Base-by-base conservation (phyloP, 1,140 invertebrate genomes). In the Vollenhovia emeryi region DNA sequence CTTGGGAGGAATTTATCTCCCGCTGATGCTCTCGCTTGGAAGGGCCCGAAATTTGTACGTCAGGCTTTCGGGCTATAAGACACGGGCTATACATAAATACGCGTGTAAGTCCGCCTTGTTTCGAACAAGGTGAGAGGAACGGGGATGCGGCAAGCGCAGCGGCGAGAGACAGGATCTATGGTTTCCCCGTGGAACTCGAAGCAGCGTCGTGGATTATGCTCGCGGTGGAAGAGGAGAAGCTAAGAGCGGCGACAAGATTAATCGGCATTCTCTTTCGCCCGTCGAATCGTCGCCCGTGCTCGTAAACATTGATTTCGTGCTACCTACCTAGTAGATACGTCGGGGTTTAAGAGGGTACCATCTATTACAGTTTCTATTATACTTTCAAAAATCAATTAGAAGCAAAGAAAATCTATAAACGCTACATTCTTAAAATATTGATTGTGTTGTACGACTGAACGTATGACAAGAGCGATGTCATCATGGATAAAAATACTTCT, bases 61-160 rank as follows among this genome's bases (percentile, higher is more conserved):
- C 78, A 52, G 50, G 11, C 64, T 82, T 69, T 82, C 36, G 66
- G 24, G 24, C n/a, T 45, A 71, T 82, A 82, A 82, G 91, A 89
- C 85, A 84, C 86, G 79, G 79, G 87, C 64, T 88, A 87, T 86
- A 84, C 71, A 87, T 87, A 88, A 91, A 91, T 87, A 66, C 82
- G 86, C 82, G 69, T 86, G 83, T 86, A 89, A 88, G 82, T 87
- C 86, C 84, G 33, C 76, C 88, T 87, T 66, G 69, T 87, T 84
- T 84, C 62, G 36, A 83, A 75, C 59, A 73, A 85, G 87, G 73
- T 84, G 59, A 75, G 71, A 84, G 66, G 24, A 52, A 48, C 15
- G 55, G 27, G 74, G 48, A n/a, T 50, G 36, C 21, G 45, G 45
- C 52, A 62, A 52, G 43, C 43, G 45, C 36, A 13, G 21, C 66